Base-by-base conservation (phyloP, 2,888 invertebrate genomes). In the Xylota segnis region DNA sequence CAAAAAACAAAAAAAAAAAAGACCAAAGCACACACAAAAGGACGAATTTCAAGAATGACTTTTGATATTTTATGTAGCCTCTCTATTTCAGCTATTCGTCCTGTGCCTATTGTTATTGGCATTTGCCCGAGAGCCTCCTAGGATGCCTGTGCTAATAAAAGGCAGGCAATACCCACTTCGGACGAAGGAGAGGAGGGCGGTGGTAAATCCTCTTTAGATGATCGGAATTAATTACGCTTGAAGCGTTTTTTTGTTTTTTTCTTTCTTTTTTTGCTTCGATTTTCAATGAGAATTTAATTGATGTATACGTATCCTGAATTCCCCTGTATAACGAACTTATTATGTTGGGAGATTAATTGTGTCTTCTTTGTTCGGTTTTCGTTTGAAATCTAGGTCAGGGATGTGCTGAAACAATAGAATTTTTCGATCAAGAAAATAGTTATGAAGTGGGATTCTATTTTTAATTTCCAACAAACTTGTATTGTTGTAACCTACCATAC, bases 301-400 rank as follows among this genome's bases (percentile, higher is more conserved):
- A 65, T 63, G 45, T 29, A 16, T 34, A 59, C 37, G 37, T 37
- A 4, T 23, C 16, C 12, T 43, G n/a, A 3, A 34, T 32, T 47
- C n/a, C n/a, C n/a, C n/a, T 68, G 9, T 40, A 66, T 66, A 66
- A 72, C 45, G 37, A 77, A 45, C 77, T 71, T 59, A 59, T 77
- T 83, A 72, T 66, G 71, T 52, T 58, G 37, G 23, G 54, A 72
- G 63, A 74, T 63, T 54, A 72, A 71, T 59, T 50, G 70, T 56
- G n/a, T 68, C 61, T 63, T 58, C 54, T 54, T 83, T 77, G 70
- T 83, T 27, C 5, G 37, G 37, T 23, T 23, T 23, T 12, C 37
- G 37, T 10, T n/a, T 7, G 34, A 37, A 43, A 72, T 37, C 16
- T 74, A 63, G 83, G 83, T 83, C 83, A 83, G 68, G 78, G 83